These are phyloP conservation scores for Cecidostiba fungosa DNA, from an alignment of 2,888 invertebrate species.

Conservation along the genomic window DNA sequence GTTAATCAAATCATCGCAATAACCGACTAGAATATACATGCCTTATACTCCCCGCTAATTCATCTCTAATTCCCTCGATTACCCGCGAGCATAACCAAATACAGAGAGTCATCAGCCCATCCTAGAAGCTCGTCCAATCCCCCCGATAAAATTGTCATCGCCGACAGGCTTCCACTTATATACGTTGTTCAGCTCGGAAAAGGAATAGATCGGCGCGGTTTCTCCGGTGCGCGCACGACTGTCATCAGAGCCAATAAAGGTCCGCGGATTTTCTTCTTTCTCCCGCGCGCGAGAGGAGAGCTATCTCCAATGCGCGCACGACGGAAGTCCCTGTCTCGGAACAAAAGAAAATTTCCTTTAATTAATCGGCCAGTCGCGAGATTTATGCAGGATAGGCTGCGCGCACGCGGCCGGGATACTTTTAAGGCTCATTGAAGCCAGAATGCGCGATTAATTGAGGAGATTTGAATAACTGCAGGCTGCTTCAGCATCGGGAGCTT, in stretches of 20 bases:
- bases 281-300: neutral
- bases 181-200: neutral
- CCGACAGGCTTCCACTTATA: neutral
- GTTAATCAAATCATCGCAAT: too few species aligned
- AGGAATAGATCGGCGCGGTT: neutral
- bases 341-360: slow-evolving; percentile 55
- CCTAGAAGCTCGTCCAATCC: neutral
- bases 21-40: too few species aligned
- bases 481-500: neutral
- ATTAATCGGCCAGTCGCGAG: slow-evolving; percentile 48
- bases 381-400: slow-evolving; percentile 48
- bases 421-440: slow-evolving; percentile 38
- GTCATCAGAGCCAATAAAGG: neutral
- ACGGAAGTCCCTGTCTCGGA: slow-evolving; percentile 33
- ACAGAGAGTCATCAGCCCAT: neutral
- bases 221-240: neutral
- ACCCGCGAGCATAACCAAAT: neutral
- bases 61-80: neutral
- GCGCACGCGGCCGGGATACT: neutral
- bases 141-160: slow-evolving; percentile 40
- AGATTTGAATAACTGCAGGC: slow-evolving; percentile 41
- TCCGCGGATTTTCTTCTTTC: neutral
- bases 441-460: slow-evolving; percentile 47
- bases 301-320: slow-evolving; percentile 15
- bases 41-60: too few species aligned